These are phyloP conservation scores for Hydrocynus forskahlii DNA, from an alignment of 2,797 vertebrate genomes.

Conservation along the genomic window DNA sequence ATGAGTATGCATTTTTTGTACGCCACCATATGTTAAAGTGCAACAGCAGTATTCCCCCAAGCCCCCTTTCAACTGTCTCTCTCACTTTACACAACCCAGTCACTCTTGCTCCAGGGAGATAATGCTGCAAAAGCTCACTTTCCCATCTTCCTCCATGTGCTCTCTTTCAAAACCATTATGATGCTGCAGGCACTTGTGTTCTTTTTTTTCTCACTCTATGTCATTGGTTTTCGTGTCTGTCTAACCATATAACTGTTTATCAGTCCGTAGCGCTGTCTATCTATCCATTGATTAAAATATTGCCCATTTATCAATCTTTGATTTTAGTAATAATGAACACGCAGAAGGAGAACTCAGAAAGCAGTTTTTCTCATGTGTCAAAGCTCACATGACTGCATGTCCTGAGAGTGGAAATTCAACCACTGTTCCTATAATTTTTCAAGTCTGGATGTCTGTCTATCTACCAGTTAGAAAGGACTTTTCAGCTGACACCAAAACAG, in stretches of 20 bases:
- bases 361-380: too few species aligned
- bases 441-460: too few species aligned
- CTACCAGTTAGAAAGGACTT: too few species aligned
- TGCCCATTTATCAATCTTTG: too few species aligned
- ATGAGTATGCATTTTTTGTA: slow-evolving; percentile 32
- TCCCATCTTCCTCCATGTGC: background rate
- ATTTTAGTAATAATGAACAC: too few species aligned
- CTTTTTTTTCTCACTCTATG: background rate
- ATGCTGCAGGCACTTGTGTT: slow-evolving; percentile 46
- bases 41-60: slow-evolving; percentile 1
- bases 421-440: too few species aligned
- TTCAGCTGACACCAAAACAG: too few species aligned
- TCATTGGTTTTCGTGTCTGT: slow-evolving; percentile 6
- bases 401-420: too few species aligned
- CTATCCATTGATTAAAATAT: background rate
- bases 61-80: slow-evolving; percentile 21
- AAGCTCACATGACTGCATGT: too few species aligned
- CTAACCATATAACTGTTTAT: background rate
- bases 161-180: slow-evolving; percentile 33
- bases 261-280: background rate
- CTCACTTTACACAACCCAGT: slow-evolving; percentile 27
- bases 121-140: slow-evolving; percentile 4
- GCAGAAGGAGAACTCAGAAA: too few species aligned
- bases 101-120: slow-evolving; percentile 30
- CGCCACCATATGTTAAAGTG: slow-evolving; percentile 35